Evolutionary conservation across 2,888 invertebrate genomes (phyloP).

Genomic region (Agriotes lineatus): DNA sequence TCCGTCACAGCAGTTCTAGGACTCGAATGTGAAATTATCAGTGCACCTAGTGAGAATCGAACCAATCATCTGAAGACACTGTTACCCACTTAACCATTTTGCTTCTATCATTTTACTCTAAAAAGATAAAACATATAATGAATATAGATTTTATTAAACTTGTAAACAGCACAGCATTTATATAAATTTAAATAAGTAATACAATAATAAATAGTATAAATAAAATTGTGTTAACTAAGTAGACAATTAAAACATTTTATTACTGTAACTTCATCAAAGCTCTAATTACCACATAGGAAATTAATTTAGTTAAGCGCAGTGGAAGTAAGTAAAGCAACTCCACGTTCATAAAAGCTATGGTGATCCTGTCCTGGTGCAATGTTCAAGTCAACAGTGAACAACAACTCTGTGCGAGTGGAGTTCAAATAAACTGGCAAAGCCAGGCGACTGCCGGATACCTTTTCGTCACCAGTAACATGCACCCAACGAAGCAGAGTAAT

Average conservation of each 20-base stretch:
- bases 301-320: slow-evolving; percentile 85
- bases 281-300: neutral
- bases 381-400: slow-evolving; percentile 95
- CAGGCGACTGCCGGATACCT: slow-evolving; percentile 74
- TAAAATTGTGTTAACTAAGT: slow-evolving; percentile 2
- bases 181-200: neutral
- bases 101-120: neutral
- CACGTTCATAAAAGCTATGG: slow-evolving; percentile 98
- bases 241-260: neutral
- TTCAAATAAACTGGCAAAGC: slow-evolving; percentile 97
- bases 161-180: neutral
- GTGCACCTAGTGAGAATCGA: too few species aligned
- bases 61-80: too few species aligned
- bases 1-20: too few species aligned
- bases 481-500: slow-evolving; percentile 92
- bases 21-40: too few species aligned
- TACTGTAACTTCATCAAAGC: neutral
- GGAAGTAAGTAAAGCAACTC: slow-evolving; percentile 96
- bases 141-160: neutral
- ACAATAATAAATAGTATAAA: slow-evolving; percentile 17
- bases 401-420: slow-evolving; percentile 92
- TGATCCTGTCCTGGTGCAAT: slow-evolving; percentile 92
- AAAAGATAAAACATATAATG: neutral
- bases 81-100: too few species aligned
- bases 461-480: slow-evolving; percentile 62